Evolutionary conservation across 2,888 invertebrate genomes (phyloP).

Genomic region (Amblyteles armatorius): DNA sequence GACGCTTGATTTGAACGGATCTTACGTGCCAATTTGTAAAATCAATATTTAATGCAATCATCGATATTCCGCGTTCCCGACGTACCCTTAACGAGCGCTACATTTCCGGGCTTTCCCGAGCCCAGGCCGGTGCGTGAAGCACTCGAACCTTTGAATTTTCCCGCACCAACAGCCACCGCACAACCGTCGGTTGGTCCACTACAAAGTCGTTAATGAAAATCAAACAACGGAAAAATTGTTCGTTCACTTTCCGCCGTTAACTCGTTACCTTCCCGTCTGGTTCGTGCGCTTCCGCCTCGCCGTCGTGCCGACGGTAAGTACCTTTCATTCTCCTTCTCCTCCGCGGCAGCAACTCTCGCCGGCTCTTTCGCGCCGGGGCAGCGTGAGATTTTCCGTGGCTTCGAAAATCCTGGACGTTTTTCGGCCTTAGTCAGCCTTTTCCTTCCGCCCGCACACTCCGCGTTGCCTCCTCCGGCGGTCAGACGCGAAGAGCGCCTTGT

Average conservation of each 20-base stretch:
- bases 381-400: slow-evolving; percentile 57
- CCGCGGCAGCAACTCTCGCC: slow-evolving; percentile 6
- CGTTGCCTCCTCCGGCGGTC: slow-evolving; percentile 54
- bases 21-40: background rate
- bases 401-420: slow-evolving; percentile 74
- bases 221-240: slow-evolving; percentile 84
- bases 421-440: slow-evolving; percentile 81
- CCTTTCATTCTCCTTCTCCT: slow-evolving; percentile 61
- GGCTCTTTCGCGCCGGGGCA: too few relatives aligned
- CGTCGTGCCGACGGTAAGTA: slow-evolving; percentile 25
- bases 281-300: slow-evolving; percentile 68
- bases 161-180: slow-evolving; percentile 22
- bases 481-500: slow-evolving; percentile 51
- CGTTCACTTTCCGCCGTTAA: slow-evolving; percentile 77
- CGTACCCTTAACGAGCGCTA: background rate
- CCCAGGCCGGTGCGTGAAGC: slow-evolving; percentile 73
- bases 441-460: slow-evolving; percentile 37
- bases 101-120: background rate
- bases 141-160: slow-evolving; percentile 70
- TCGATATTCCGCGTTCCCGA: background rate
- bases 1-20: background rate
- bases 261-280: slow-evolving; percentile 56
- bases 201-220: slow-evolving; percentile 84
- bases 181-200: slow-evolving; percentile 56
- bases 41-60: slow-evolving; percentile 2